These are phyloP conservation scores for Bombus confusus DNA, from an alignment of 1,140 invertebrate genomes.

Conservation along the genomic window DNA sequence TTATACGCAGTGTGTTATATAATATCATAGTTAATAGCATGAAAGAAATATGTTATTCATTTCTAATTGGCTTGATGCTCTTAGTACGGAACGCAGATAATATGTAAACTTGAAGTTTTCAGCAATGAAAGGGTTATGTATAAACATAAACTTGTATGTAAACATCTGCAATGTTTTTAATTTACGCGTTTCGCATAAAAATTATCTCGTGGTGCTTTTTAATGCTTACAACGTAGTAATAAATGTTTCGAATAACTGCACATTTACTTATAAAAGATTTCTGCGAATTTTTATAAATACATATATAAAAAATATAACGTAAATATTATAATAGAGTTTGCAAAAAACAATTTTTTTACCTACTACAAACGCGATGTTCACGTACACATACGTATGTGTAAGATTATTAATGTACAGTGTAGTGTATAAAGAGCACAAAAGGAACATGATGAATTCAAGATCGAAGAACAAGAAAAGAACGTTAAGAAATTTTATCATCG, in stretches of 20 bases:
- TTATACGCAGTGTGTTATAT: neutral
- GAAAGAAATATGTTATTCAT: neutral
- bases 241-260: neutral
- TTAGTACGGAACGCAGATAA: neutral
- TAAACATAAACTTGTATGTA: neutral
- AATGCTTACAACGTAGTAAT: neutral
- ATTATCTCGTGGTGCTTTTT: neutral
- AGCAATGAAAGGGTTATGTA: neutral
- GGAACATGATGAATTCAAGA: neutral
- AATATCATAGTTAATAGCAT: too few species aligned
- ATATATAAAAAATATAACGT: neutral
- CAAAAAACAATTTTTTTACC: neutral
- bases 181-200: neutral
- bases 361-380: neutral
- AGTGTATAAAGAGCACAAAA: neutral
- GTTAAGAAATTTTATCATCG: constrained; percentile 19
- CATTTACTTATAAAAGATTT: neutral
- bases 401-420: neutral
- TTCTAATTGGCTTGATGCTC: neutral
- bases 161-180: neutral
- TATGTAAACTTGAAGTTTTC: neutral
- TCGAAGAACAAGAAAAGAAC: neutral
- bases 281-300: neutral
- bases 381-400: neutral
- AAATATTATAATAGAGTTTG: neutral